These are phyloP conservation scores for Jacana jacana DNA, from an alignment of 2,113 vertebrate species.

Conservation along the genomic window DNA sequence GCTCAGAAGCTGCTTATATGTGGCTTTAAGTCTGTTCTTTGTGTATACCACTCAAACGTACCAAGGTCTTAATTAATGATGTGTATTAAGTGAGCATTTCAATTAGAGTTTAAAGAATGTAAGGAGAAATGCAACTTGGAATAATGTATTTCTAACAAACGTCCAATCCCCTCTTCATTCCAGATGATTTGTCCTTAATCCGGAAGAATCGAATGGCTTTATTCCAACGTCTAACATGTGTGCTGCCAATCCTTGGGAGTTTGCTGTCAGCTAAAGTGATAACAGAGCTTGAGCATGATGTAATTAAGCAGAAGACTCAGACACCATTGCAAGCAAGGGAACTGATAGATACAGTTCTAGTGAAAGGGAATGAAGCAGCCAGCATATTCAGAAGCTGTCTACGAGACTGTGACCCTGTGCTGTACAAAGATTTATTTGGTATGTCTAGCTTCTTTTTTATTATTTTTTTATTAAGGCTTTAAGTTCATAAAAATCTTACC, in stretches of 20 bases:
- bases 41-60: neutral
- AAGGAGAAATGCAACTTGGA: neutral
- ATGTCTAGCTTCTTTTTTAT: conserved; percentile 12
- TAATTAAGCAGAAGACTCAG: conserved; percentile 88
- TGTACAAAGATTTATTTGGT: conserved; percentile 94
- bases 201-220: conserved; percentile 90
- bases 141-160: neutral
- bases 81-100: neutral
- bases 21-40: neutral
- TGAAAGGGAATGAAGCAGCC: conserved; percentile 91
- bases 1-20: neutral
- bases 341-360: conserved; percentile 89
- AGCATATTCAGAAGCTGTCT: conserved; percentile 92
- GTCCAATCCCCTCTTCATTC: conserved; percentile 11
- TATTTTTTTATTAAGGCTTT: neutral
- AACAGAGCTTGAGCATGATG: conserved; percentile 82
- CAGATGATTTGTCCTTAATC: conserved; percentile 91
- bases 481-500: neutral
- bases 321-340: conserved; percentile 87
- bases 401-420: conserved; percentile 85
- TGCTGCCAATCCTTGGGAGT: conserved; percentile 86
- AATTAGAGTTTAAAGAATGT: neutral
- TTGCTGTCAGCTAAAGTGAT: conserved; percentile 86
- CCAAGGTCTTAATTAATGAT: neutral
- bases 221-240: conserved; percentile 86